A percentile compares a stretch with the other conserved stretches of the same genome.
These are phyloP conservation scores for Nomada fabriciana DNA, from an alignment of 2,888 invertebrate species.

Conservation along the genomic window DNA sequence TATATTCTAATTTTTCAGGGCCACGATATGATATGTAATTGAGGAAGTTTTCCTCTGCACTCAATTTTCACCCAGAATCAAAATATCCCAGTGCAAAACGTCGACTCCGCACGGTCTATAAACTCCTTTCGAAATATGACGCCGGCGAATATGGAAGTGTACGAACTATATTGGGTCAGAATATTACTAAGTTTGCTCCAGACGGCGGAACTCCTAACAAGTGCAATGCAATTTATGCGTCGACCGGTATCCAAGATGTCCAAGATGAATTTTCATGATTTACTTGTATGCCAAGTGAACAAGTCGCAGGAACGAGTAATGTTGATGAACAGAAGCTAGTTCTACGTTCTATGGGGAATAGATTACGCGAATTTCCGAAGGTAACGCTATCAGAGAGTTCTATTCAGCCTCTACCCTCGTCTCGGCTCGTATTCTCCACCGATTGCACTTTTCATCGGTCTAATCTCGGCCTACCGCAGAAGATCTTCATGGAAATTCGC, in stretches of 20 bases:
- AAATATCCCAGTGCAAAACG: not conserved
- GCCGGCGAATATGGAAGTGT: conserved; percentile 11
- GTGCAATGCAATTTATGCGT: conserved; percentile 11
- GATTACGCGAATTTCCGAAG: conserved; percentile 32
- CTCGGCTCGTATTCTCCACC: not conserved
- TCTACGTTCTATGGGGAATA: conserved; percentile 14
- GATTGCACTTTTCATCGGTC: conserved; percentile 27
- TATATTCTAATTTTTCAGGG: too few species aligned
- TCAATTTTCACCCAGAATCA: not conserved
- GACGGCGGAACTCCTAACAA: conserved; percentile 20
- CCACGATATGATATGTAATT: not conserved
- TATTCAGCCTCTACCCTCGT: not conserved
- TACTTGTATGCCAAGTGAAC: not conserved
- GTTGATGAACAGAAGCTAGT: not conserved
- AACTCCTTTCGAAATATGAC: not conserved
- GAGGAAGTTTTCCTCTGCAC: not conserved
- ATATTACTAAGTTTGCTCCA: conserved; percentile 25
- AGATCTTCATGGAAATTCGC: not conserved
- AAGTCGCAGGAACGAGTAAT: conserved; percentile 4
- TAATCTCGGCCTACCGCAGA: not conserved
- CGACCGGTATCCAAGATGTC: not conserved
- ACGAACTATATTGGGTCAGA: conserved; percentile 19
- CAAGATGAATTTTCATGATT: conserved; percentile 22
- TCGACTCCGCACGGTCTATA: not conserved
- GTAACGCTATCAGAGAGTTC: conserved; percentile 32